Evolutionary conservation across 1,140 invertebrate species (phyloP), one percentile per base, ranked within the genome.

Genomic region (Chelonus insularis): DNA sequence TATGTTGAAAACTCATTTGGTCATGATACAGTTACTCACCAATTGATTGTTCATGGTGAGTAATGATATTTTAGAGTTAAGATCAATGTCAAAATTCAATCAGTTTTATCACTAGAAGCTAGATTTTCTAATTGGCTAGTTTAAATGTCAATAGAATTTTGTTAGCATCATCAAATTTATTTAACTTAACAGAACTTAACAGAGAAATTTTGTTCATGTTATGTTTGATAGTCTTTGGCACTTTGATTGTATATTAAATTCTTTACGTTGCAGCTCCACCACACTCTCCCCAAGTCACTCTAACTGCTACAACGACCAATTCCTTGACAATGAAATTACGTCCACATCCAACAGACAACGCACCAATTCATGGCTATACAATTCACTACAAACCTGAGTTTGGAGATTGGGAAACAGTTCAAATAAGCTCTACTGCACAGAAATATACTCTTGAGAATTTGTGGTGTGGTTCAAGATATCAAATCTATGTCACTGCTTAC

Each of bases 1-100:
- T 89, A 90, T 65, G 96, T 96, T 4, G 92, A 94, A 74, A 98
- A 97, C 80, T 89, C 91, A 9, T 95, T 94, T 77, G 95, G 95
- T 32, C 91, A 92, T 66, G 94, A 96, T 71, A 92, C 89, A 16
- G 93, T 96, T 37, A 96, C 93, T 4, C 94, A 97, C 75, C 89
- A 90, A 47, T 83, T 98, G 20, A 87, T 94, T 62, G 93, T 97
- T 4, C 85, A 93, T 63, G 91, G 91, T 93, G n/a, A n/a, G n/a
- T n/a, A n/a, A n/a, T n/a, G n/a, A n/a, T n/a, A n/a, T n/a, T n/a
- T n/a, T n/a, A n/a, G n/a, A n/a, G n/a, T n/a, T n/a, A n/a, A n/a
- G n/a, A n/a, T n/a, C n/a, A n/a, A n/a, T n/a, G n/a, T n/a, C n/a
- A n/a, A n/a, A n/a, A n/a, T n/a, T n/a, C n/a, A n/a, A n/a, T n/a